phyloP scores from a whole-genome alignment of 2,797 vertebrate genomes.

The Poliocrania exsul region DNA sequence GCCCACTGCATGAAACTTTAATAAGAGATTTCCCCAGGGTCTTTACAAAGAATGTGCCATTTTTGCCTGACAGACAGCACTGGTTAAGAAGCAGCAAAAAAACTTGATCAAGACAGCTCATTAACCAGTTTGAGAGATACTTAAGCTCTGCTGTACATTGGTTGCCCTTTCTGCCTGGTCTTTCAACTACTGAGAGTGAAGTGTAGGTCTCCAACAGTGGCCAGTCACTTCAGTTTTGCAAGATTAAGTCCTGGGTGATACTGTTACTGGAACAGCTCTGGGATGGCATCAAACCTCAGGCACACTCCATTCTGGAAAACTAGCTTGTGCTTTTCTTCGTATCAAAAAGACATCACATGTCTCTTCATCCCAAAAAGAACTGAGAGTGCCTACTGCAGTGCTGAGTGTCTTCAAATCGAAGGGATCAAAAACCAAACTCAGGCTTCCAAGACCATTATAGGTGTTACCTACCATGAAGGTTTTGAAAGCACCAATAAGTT shows the following conservation, averaged over 20 bases:
- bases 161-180: background rate
- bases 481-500: background rate
- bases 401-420: background rate
- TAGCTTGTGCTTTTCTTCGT: background rate
- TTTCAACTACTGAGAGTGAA: background rate
- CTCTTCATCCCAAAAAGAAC: background rate
- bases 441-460: background rate
- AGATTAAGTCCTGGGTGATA: background rate
- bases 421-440: background rate
- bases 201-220: background rate
- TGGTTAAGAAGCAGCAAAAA: background rate
- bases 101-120: background rate
- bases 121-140: background rate
- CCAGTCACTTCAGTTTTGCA: background rate
- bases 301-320: background rate
- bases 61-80: background rate
- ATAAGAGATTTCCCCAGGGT: background rate
- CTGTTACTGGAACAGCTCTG: background rate
- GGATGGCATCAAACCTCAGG: background rate
- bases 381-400: background rate
- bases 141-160: background rate
- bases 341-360: accelerated
- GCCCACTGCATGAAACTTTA: background rate
- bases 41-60: background rate
- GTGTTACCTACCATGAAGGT: background rate